phyloP scores from a whole-genome alignment of 2,113 vertebrate genomes.

The Perca fluviatilis region DNA sequence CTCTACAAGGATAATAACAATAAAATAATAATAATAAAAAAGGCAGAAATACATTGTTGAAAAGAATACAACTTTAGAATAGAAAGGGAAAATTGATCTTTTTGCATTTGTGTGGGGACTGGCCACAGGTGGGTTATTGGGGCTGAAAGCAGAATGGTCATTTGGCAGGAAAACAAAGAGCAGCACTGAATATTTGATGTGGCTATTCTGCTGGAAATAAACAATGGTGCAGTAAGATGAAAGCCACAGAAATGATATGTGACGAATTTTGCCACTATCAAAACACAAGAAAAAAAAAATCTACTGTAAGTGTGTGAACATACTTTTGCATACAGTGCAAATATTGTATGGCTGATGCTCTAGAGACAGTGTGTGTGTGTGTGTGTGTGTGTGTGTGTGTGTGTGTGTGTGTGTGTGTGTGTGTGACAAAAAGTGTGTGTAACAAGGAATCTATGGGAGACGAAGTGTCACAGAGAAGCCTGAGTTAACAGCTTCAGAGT shows the following conservation, averaged over 20 bases:
- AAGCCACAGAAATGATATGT: conserved; percentile 29
- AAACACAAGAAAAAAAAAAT: not conserved
- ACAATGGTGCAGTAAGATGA: conserved; percentile 8
- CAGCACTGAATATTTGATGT: conserved; percentile 53
- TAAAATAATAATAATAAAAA: conserved; percentile 36
- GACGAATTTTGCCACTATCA: conserved; percentile 3
- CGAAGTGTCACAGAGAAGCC: conserved; percentile 31
- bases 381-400: not conserved
- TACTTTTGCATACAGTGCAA: conserved; percentile 9
- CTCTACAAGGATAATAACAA: conserved; percentile 44
- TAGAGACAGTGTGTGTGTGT: conserved; percentile 4
- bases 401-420: not conserved
- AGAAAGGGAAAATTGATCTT: conserved; percentile 3
- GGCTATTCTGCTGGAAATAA: conserved; percentile 28
- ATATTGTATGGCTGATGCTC: not conserved
- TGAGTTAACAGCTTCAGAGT: conserved; percentile 31
- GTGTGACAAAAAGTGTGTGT: not conserved
- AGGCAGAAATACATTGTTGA: conserved; percentile 15
- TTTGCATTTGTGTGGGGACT: conserved; percentile 45
- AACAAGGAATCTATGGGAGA: conserved; percentile 28
- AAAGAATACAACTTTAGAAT: conserved; percentile 32
- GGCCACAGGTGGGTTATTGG: conserved; percentile 51
- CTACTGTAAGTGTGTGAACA: not conserved
- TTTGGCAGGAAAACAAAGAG: conserved; percentile 38
- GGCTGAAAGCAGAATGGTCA: conserved; percentile 34